Evolutionary conservation across 2,888 invertebrate species (phyloP).

Genomic region (Hirtodrosophila alboralis): DNA sequence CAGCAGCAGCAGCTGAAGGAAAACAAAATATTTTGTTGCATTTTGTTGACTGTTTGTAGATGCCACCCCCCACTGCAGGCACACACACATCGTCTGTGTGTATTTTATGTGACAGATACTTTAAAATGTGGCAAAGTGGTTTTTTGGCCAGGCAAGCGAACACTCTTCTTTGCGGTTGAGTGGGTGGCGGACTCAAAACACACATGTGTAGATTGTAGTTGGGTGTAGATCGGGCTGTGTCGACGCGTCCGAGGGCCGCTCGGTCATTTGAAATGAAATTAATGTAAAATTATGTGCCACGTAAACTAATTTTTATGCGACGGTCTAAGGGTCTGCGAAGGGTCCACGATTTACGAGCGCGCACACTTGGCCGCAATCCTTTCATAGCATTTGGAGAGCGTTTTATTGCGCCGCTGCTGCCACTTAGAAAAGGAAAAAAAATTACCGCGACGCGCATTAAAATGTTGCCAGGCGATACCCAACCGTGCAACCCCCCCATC

Average conservation of each 20-base stretch:
- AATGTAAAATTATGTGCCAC: conserved; percentile 75
- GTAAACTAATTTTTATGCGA: conserved; percentile 72
- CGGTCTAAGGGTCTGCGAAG: conserved; percentile 14
- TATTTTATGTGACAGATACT: conserved; percentile 73
- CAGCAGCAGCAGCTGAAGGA: conserved; percentile 39
- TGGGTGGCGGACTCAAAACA: conserved; percentile 11
- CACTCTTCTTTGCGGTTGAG: conserved; percentile 11
- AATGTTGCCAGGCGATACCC: conserved; percentile 62
- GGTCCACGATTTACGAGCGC: conserved; percentile 68
- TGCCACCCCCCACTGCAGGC: conserved; percentile 17
- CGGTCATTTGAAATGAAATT: conserved; percentile 61
- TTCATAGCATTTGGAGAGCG: conserved; percentile 67
- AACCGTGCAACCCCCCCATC: not conserved
- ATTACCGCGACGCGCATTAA: conserved; percentile 62
- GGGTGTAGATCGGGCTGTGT: not conserved
- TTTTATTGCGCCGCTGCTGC: conserved; percentile 70
- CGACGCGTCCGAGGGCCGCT: not conserved
- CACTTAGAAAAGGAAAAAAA: conserved; percentile 50
- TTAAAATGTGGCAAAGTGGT: conserved; percentile 73
- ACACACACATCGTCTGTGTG: conserved; percentile 43
- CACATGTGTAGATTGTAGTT: conserved; percentile 1
- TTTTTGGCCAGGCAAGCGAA: conserved; percentile 45
- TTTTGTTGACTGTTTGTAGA: conserved; percentile 47
- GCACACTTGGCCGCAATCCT: conserved; percentile 68
- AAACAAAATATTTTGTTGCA: conserved; percentile 76